Base-by-base conservation (phyloP, 2,888 invertebrate species). In the Gymnocheta viridis region DNA sequence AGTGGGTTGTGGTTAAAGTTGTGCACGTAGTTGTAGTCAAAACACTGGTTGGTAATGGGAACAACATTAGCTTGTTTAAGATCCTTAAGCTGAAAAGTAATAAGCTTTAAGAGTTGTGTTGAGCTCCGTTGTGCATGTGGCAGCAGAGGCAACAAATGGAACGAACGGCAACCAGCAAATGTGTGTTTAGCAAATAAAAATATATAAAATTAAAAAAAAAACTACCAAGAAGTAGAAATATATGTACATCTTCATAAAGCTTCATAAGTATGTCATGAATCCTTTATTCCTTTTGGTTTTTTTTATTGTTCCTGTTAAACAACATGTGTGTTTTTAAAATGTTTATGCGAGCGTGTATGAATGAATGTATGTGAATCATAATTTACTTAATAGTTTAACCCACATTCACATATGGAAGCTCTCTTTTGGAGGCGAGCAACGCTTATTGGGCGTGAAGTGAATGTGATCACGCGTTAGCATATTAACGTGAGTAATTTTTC, bases 51-150 rank as follows among this genome's bases (percentile, higher is more conserved):
- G 44, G 67, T 29, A 62, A 67, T 81, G 77, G 77, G 66, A 77
- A 81, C 84, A 67, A 44, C 74, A 79, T 82, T 78, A 84, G 81
- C 84, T 67, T 77, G 70, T 84, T 81, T 80, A 73, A 77, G 77
- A 80, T 62, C 81, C 84, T 81, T 77, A 72, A 84, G 81, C 81
- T 77, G 60, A 73, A 77, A 77, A 77, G 81, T 81, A 77, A 81
- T 81, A 81, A 81, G 84, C 77, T 81, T 81, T 62, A 73, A 67
- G 67, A 77, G 72, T 76, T 72, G 29, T 62, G 22, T 38, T 62
- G n/a, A 35, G 17, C 38, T 41, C 14, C 27, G 44, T 70, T 69
- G 29, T 62, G 22, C 47, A 69, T 58, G 54, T 58, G 44, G 44
- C 56, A 56, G 2, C 24, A 51, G 12, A 12, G 10, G 22, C 19